Evolutionary conservation across 2,113 vertebrate genomes (phyloP).

Genomic region (Periophthalmodon schlosseri): DNA sequence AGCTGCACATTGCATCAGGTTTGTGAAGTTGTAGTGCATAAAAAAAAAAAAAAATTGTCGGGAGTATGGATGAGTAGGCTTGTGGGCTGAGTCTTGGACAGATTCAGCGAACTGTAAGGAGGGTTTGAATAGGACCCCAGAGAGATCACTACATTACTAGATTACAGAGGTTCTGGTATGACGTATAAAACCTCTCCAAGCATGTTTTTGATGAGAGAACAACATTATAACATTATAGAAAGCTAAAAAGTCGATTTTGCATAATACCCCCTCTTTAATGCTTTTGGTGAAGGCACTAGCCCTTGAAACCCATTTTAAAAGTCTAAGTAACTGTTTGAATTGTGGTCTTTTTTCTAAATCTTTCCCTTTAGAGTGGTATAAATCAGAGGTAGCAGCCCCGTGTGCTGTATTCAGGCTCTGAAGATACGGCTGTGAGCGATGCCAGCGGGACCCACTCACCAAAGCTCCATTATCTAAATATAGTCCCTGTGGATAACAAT

Average conservation of each 20-base stretch:
- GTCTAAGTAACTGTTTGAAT: constrained; percentile 12
- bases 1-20: too few relatives aligned
- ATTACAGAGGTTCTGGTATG: too few relatives aligned
- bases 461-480: constrained; percentile 10
- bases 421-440: constrained; percentile 14
- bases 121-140: too few relatives aligned
- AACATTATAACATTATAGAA: too few relatives aligned
- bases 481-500: not conserved
- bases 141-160: too few relatives aligned
- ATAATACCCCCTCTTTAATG: constrained; percentile 24
- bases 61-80: too few relatives aligned
- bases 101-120: too few relatives aligned
- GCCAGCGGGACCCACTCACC: constrained; percentile 2
- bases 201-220: too few relatives aligned
- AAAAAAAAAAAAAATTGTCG: too few relatives aligned
- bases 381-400: not conserved
- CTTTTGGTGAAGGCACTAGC: not conserved
- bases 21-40: too few relatives aligned
- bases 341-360: constrained; percentile 7
- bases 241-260: constrained; percentile 9
- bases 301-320: constrained; percentile 31
- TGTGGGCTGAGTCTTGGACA: too few relatives aligned
- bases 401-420: constrained; percentile 5
- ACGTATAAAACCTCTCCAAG: too few relatives aligned
- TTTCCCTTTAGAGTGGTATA: constrained; percentile 9